A percentile compares a stretch with the other conserved stretches of the same genome.
Evolutionary conservation across 2,888 invertebrate genomes (phyloP).

Genomic region (Caenorhabditis sinica): DNA sequence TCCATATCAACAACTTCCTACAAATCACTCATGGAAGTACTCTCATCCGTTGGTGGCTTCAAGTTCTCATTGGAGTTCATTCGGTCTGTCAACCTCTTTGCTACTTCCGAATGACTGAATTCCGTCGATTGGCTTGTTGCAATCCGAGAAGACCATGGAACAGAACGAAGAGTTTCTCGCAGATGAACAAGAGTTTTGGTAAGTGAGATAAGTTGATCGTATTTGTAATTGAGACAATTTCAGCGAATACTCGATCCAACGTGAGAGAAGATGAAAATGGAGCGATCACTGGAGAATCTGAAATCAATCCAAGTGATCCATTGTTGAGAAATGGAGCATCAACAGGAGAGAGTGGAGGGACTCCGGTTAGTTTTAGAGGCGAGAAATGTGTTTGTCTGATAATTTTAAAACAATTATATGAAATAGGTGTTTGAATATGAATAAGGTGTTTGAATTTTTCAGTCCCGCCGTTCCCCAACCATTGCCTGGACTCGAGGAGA

Average conservation of each 20-base stretch:
- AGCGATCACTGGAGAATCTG: constrained; percentile 17
- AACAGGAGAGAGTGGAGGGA: constrained; percentile 20
- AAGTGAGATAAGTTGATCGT: not conserved
- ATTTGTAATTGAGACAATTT: constrained; percentile 21
- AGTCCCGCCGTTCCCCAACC: constrained; percentile 55
- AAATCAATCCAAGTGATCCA: constrained; percentile 55
- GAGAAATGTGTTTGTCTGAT: not conserved
- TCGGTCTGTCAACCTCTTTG: constrained; percentile 83
- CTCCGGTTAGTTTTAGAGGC: constrained; percentile 34
- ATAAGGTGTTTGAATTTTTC: too few relatives aligned
- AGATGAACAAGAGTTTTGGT: constrained; percentile 79
- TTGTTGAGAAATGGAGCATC: constrained; percentile 47
- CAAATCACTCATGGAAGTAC: constrained; percentile 72
- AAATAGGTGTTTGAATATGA: too few relatives aligned
- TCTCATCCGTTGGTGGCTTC: constrained; percentile 81
- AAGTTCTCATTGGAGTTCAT: constrained; percentile 83
- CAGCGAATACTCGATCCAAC: constrained; percentile 71
- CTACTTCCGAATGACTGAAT: constrained; percentile 83
- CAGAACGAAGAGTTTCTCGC: constrained; percentile 79
- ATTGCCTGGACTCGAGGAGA: constrained; percentile 75
- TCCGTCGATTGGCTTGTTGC: constrained; percentile 83
- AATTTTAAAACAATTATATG: too few relatives aligned
- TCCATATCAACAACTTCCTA: constrained; percentile 80
- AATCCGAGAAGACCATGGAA: constrained; percentile 72
- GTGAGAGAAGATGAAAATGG: constrained; percentile 66